These are phyloP conservation scores for Chaetodon trifasciatus DNA, from an alignment of 2,797 vertebrate genomes.

Conservation along the genomic window DNA sequence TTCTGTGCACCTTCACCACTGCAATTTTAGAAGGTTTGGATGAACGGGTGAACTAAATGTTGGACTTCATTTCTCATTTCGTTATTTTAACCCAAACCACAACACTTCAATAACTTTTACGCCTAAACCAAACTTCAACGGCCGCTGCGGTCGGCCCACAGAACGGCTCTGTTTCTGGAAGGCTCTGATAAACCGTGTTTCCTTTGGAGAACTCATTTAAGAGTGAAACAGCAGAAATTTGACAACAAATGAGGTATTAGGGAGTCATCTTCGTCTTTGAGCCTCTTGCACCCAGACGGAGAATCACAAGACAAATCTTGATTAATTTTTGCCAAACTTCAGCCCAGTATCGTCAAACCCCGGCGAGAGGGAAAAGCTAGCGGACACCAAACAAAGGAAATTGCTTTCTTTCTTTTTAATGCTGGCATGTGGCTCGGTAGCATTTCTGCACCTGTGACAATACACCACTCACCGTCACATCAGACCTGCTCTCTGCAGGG, in stretches of 20 bases:
- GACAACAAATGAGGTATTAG: conserved; percentile 6
- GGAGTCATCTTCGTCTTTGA: conserved; percentile 7
- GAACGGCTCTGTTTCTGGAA: neutral
- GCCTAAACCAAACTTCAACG: neutral
- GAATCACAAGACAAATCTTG: conserved; percentile 33
- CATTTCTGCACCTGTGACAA: conserved; percentile 82
- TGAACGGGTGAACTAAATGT: no score
- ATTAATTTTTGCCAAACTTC: conserved; percentile 64
- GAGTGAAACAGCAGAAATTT: conserved; percentile 8
- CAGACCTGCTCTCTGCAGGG: conserved; percentile 71
- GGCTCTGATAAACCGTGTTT: neutral
- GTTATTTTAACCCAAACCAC: neutral
- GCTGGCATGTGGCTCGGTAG: conserved; percentile 66
- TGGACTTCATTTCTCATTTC: no score
- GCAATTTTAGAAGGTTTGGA: no score
- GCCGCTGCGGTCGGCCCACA: neutral
- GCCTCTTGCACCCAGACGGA: neutral
- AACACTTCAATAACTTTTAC: neutral
- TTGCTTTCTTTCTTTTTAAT: conserved; percentile 79
- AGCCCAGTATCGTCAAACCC: conserved; percentile 45
- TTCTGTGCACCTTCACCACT: no score
- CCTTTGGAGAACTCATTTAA: neutral
- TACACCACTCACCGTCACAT: conserved; percentile 65
- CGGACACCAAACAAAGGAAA: conserved; percentile 77
- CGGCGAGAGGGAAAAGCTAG: conserved; percentile 32